Percentiles rank a stretch among this genome's conserved stretches.
These are phyloP conservation scores for Lithobates pipiens DNA, from an alignment of 2,797 vertebrate species.

Conservation along the genomic window DNA sequence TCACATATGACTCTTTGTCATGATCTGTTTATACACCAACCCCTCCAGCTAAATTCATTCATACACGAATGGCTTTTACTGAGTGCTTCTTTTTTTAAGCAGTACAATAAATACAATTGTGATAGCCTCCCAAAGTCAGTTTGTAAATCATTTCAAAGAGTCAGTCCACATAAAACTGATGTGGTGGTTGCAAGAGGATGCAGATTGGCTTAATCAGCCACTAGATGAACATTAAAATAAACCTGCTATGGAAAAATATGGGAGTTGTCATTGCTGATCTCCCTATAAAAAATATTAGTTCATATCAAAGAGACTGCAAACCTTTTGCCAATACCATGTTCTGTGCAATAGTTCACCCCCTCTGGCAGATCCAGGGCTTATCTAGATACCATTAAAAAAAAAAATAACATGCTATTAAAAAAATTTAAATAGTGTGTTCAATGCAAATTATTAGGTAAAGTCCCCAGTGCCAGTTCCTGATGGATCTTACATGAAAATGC, in stretches of 20 bases:
- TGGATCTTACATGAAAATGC: no score
- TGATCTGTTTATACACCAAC: background rate
- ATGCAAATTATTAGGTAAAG: no score
- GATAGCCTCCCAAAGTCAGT: background rate
- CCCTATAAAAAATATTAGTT: no score
- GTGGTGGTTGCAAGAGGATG: background rate
- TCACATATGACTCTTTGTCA: slow-evolving; percentile 21
- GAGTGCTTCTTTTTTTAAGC: background rate
- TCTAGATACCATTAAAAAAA: no score
- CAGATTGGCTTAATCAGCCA: background rate
- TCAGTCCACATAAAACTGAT: background rate
- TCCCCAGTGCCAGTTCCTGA: no score
- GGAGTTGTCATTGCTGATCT: no score
- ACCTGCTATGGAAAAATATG: background rate
- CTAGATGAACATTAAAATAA: background rate
- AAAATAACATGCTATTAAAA: no score
- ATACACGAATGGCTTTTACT: background rate
- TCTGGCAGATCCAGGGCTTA: no score
- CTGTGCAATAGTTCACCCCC: no score
- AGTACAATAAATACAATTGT: background rate
- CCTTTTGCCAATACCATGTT: no score
- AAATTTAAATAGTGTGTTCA: no score
- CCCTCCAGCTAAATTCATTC: background rate
- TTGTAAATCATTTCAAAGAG: background rate
- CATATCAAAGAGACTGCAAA: no score